These are phyloP conservation scores for Haliclona indistincta DNA, from an alignment of 37 sponge, comb jelly and placozoan species.

Conservation along the genomic window DNA sequence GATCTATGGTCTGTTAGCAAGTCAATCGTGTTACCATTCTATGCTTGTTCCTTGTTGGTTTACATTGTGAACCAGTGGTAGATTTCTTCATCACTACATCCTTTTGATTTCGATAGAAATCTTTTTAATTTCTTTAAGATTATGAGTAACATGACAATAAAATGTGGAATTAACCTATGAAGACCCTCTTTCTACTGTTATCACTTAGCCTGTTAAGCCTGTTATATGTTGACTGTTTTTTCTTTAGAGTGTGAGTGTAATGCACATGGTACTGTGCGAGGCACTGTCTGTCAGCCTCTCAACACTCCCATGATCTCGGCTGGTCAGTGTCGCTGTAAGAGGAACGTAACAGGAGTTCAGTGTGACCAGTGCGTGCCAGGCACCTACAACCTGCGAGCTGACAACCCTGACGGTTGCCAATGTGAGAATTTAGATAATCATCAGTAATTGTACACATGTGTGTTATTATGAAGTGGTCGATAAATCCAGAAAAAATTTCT, in stretches of 20 bases:
- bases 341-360: background rate
- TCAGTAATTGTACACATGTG: no score
- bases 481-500: no score
- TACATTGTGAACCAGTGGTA: no score
- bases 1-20: no score
- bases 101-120: no score
- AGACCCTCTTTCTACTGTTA: background rate
- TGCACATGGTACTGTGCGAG: background rate
- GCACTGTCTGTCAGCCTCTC: background rate
- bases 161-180: no score
- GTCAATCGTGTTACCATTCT: no score
- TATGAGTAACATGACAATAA: no score
- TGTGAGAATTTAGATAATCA: background rate
- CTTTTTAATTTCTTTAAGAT: no score
- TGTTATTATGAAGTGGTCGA: no score
- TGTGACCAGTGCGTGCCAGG: slow-evolving; percentile 1
- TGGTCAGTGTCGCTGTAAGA: slow-evolving; percentile 1
- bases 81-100: no score
- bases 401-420: slow-evolving; percentile 9
- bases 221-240: background rate
- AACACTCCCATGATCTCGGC: background rate
- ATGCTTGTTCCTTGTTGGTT: no score
- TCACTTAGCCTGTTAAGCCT: background rate
- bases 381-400: background rate
- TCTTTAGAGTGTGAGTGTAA: slow-evolving; percentile 6